Evolutionary conservation across 2,888 invertebrate genomes (phyloP), one percentile per base, ranked within the genome.

Genomic region (Cephus sareptanus): DNA sequence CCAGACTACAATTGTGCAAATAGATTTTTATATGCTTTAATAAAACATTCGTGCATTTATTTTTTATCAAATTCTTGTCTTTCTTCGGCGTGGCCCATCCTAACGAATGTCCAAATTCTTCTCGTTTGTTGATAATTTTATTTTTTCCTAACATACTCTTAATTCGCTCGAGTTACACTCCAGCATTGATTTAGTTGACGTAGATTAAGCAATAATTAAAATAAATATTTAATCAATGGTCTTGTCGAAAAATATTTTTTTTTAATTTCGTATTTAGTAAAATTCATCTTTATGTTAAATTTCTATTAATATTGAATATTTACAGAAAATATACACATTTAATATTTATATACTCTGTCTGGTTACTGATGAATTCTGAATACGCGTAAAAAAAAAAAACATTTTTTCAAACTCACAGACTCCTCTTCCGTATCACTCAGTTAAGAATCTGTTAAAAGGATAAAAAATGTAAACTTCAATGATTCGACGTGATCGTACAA

Each of bases 1-100:
- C 75, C 34, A 78, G 56, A 37, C 75, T 78, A 2, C 70, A 78
- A 34, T 78, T 78, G 12, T 73, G 71, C 33, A 75, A 78, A 56
- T 78, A 78, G 13, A 34, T 33, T 78, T 70, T 75, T 33, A 75
- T 34, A 12, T 75, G 71, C 35, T 75, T 23, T 3, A 71, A 56
- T 9, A 23, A 56, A 9, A 23, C 23, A 23, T 23, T 23, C 56
- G 56, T 23, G 9, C 56, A 23, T 9, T 23, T 23, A 6, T 9
- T 23, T 56, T 23, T 56, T 1, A 56, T 56, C 9, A 1, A 15
- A 56, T 56, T 56, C 56, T 56, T 56, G 0, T 56, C 23, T 23
- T 23, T 56, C 15, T 6, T 9, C 2, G 56, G 23, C 56, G 23
- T 56, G 15, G 56, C 23, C 71, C 71, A 34, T 34, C 12, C 71